Base-by-base conservation (phyloP, 2,888 invertebrate species). In the Dasypolia templi region DNA sequence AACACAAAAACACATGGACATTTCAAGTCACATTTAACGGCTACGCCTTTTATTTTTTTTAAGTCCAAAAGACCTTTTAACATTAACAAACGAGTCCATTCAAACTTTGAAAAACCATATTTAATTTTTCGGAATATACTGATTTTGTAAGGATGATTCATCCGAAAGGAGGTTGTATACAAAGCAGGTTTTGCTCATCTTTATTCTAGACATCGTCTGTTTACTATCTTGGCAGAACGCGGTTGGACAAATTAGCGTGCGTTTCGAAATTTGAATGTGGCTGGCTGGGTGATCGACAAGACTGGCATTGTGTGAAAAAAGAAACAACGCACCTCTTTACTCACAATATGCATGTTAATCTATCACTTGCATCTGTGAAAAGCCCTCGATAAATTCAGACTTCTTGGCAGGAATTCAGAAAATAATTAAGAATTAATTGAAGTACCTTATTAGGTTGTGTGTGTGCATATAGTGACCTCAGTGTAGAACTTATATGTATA, bases 241-340 rank as follows among this genome's bases (percentile, higher is more conserved):
- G 89, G 90, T 83, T 90, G 88, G 85, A 87, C 88, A 87, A 91
- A 92, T 92, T 92, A 92, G 88, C 89, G 78, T 71, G 77, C 51
- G 83, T 88, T 88, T 87, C 86, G 83, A 87, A 88, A 89, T 81
- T 82, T 80, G 75, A 82, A 85, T 68, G 76, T 39, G 62, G 61
- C 72, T 51, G 71, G 59, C 67, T 77, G 62, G 42, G 55, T 62
- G 71, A 82, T 82, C 56, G 68, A 80, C 71, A 62, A 85, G 26
- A 69, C 73, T 58, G 78, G 81, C 76, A n/a, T 58, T 51, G 32
- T 63, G 44, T 39, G 51, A 58, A 79, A 35, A 32, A 14, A 9
- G 51, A 32, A 51, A 29, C 32, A 56, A 42, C 3, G 9, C 6
- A 67, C 26, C 35, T 70, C 32, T 69, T 58, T 32, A 35, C 44